These are phyloP conservation scores for Tenthredo scrophulariae DNA, from an alignment of 2,888 invertebrate genomes.

Conservation along the genomic window DNA sequence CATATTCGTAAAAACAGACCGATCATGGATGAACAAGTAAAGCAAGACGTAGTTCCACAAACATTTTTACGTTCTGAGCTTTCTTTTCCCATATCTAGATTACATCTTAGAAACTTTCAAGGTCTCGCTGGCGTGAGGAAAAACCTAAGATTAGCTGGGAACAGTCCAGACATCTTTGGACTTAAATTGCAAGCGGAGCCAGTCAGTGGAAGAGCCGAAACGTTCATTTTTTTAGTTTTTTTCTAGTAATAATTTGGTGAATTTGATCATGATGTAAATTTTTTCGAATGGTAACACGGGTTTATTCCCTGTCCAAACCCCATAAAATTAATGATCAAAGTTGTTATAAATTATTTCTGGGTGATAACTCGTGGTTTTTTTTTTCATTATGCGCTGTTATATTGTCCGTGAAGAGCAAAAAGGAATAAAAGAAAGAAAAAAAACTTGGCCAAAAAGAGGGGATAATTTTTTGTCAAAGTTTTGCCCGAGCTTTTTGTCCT, in stretches of 20 bases:
- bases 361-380: neutral
- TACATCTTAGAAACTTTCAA: neutral
- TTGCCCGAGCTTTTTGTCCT: neutral
- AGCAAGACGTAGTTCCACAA: neutral
- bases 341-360: neutral
- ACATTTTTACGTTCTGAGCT: neutral
- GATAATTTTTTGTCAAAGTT: neutral
- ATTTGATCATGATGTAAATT: neutral
- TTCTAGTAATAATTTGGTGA: neutral
- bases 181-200: neutral
- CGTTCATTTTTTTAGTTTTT: neutral
- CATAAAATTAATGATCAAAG: constrained; percentile 5
- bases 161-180: neutral
- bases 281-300: neutral
- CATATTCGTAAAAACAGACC: constrained; percentile 23
- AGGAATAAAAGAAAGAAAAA: neutral
- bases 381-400: neutral
- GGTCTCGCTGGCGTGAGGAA: neutral
- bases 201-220: neutral
- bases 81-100: neutral
- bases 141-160: neutral
- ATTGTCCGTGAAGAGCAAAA: neutral
- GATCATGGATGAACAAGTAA: neutral
- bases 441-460: neutral
- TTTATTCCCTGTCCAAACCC: neutral